These are phyloP conservation scores for Pomacea maculata DNA, from an alignment of 1,140 invertebrate genomes.

Conservation along the genomic window DNA sequence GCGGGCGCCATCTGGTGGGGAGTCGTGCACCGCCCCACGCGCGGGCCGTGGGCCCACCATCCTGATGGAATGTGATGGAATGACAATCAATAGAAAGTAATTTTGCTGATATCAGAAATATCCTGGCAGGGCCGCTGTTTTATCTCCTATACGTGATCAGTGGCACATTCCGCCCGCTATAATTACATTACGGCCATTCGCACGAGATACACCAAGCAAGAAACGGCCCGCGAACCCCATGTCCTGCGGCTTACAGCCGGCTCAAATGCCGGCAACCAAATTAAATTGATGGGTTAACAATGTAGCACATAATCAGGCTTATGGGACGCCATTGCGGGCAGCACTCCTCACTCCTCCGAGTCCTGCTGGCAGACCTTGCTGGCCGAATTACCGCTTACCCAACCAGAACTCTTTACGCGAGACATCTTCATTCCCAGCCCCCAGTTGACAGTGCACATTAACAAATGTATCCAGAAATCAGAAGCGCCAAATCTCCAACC, in stretches of 20 bases:
- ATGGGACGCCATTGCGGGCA: background rate
- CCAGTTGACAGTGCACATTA: too few species aligned
- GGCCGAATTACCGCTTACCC: too few species aligned
- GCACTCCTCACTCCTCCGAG: too few species aligned
- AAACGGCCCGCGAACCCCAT: constrained; percentile 8
- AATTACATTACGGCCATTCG: constrained; percentile 16
- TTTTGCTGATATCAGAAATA: constrained; percentile 14
- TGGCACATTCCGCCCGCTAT: constrained; percentile 10
- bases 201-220: background rate
- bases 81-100: constrained; percentile 13
- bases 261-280: constrained; percentile 15
- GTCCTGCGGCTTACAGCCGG: constrained; percentile 14
- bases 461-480: too few species aligned
- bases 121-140: background rate
- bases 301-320: constrained; percentile 19
- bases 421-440: too few species aligned
- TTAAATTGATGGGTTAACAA: constrained; percentile 21
- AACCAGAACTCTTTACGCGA: too few species aligned
- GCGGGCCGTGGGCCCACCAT: too few species aligned
- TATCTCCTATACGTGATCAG: constrained; percentile 8
- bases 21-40: too few species aligned
- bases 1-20: too few species aligned
- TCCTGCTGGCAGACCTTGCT: too few species aligned
- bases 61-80: constrained; percentile 15
- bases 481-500: too few species aligned